Base-by-base conservation (phyloP, 2,113 vertebrate species). In the Istiophorus platypterus region DNA sequence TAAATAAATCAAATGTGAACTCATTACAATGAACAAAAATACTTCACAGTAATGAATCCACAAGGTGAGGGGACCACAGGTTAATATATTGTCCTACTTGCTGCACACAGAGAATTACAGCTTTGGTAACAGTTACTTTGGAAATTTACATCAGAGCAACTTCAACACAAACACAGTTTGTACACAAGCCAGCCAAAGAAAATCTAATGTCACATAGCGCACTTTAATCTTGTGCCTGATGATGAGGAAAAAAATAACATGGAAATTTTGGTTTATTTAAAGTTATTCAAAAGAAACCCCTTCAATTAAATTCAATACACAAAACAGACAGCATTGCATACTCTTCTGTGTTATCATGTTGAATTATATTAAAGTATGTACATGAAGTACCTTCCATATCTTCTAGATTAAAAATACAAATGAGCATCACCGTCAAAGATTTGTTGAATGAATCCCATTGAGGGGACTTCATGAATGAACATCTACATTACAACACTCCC, bases 61-160 rank as follows among this genome's bases (percentile, higher is more conserved):
- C 31, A 24, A 66, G 26, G 34, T 70, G 17, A 72, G 22, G 27
- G 24, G 31, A 17, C 9, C 26, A 22, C 3, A 42, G 6, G 72
- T 31, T 41, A 5, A 57, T 76, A 17, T 37, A 10, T 7, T 39
- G 54, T 29, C 22, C 22, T 42, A 15, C 26, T 37, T 80, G 57
- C n/a, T 67, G 59, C 59, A 56, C 56, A 47, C n/a, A 47, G 71
- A 63, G 54, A 80, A 47, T 78, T 69, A 37, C 72, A 84, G 22
- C 78, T 78, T 76, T 87, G 58, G 90, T 72, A 82, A 93, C 86
- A 67, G 92, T 93, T 86, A 83, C 90, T 82, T 82, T 76, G 79
- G 83, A 72, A 73, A 88, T 78, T 72, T 75, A 20, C 27, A 59
- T 78, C 56, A 72, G 31, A 69, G 24, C 51, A 70, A 57, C 72